Evolutionary conservation across 2,113 vertebrate genomes (phyloP), one percentile per base, ranked within the genome.

Genomic region (Phodopus roborovskii): DNA sequence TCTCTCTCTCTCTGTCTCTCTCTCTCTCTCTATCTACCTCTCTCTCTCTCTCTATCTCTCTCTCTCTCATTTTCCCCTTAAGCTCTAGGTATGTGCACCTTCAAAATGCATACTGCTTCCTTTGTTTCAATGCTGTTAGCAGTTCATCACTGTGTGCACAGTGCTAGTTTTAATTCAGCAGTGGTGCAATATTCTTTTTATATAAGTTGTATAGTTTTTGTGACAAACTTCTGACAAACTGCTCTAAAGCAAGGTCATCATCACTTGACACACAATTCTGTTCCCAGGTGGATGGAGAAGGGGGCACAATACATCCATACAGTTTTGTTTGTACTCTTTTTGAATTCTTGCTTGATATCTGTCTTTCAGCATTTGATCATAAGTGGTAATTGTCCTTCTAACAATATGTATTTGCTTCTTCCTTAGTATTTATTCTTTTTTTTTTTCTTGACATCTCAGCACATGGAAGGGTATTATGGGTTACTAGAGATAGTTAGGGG

Each of bases 261-360:
- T 92, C 48, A 19, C 24, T 48, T 33, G 28, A 0, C 9, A 3
- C 45, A 11, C 33, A 30, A 3, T 0, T 33, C 19, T 58, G 0
- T n/a, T 26, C n/a, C 48, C 26, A 4, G 4, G 42, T 58, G 15
- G 33, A 3, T 1, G 9, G 8, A 1, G 8, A 9, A 0, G 4
- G 7, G 11, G n/a, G 39, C 71, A 24, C 87, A 30, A 1, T 1
- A 20, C 30, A 36, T 17, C 1, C 0, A 1, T 2, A 17, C 3
- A 5, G 2, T 3, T 10, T 22, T 60, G 4, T 5, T 4, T 8
- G 15, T 15, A 36, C 50, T 66, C 36, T 62, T 50, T 7, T 7
- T 11, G 4, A 7, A 1, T 60, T 42, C 42, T 50, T 74, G 1
- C 36, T 13, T 64, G 33, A 0, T 75, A 33, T 86, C 66, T 56